Evolutionary conservation across 2,888 invertebrate species (phyloP).

Genomic region (Aquatica leii): DNA sequence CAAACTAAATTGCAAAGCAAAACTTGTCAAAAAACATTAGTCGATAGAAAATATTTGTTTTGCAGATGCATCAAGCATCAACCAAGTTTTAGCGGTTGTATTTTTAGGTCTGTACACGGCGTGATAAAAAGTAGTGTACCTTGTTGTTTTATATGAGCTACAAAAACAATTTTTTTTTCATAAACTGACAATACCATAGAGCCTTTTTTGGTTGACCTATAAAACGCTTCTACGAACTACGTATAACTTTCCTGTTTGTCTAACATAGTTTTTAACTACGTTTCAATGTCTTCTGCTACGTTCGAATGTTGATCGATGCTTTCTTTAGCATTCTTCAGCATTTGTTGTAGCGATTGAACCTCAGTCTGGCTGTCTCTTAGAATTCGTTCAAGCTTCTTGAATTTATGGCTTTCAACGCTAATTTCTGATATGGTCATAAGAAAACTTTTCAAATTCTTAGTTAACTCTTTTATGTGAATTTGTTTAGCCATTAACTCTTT

Average conservation of each 20-base stretch:
- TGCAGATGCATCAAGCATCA: no score
- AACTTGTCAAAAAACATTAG: no score
- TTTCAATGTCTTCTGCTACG: slow-evolving; percentile 84
- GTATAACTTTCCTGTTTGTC: slow-evolving; percentile 67
- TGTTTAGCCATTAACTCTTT: slow-evolving; percentile 69
- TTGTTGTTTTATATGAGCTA: no score
- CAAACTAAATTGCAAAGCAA: no score
- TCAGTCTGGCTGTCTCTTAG: slow-evolving; percentile 70
- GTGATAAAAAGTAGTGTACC: no score
- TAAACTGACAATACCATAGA: no score
- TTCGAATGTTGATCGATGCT: slow-evolving; percentile 86
- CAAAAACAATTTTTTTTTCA: no score
- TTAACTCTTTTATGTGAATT: slow-evolving; percentile 73
- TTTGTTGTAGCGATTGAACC: slow-evolving; percentile 73
- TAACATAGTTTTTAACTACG: slow-evolving; percentile 68
- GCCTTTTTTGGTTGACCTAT: no score
- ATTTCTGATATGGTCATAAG: slow-evolving; percentile 61
- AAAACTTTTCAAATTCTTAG: slow-evolving; percentile 70
- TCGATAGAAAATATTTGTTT: no score
- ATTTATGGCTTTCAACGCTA: slow-evolving; percentile 70
- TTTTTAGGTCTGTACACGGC: no score
- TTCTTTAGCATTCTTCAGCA: slow-evolving; percentile 76
- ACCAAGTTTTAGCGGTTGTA: no score
- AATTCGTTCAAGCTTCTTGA: slow-evolving; percentile 75
- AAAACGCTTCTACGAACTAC: slow-evolving; percentile 66